Base-by-base conservation (phyloP, 2,888 invertebrate genomes). In the Sphaeridia pumilis region DNA sequence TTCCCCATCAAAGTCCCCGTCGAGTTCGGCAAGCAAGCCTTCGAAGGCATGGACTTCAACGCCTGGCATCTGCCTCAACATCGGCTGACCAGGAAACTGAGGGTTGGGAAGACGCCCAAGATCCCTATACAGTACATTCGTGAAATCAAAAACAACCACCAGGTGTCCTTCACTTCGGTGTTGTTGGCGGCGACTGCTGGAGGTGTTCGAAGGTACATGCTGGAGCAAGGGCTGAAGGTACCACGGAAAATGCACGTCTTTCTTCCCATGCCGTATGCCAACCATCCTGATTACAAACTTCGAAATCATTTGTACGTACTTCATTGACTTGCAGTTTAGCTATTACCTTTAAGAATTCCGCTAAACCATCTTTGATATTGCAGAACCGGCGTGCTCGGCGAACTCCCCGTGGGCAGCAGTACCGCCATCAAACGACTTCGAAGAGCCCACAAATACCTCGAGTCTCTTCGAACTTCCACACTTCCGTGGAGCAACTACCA, bases 301-400 rank as follows among this genome's bases (percentile, higher is more conserved):
- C 24, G 48, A 28, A 56, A 52, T 46, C 52, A 52, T 42, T 49
- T 45, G 56, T 52, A 48, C 47, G 52, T 49, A 12, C n/a, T n/a
- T n/a, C n/a, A n/a, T n/a, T n/a, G n/a, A 34, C 4, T 3, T 4
- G 21, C 14, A 42, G 4, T 42, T 42, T 42, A 12, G 10, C 10
- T 31, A 31, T 31, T 7, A 14, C 7, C 41, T 41, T 41, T 12
- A n/a, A 41, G 7, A 41, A 17, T 17, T 7, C 12, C 7, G 20
- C 7, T 17, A 41, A 41, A 41, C 7, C 7, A 12, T 7, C 41
- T 17, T n/a, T 12, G 41, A 7, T n/a, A 10, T 5, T 20, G 24
- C 14, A 47, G 47, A 35, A 35, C 48, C 2, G 49, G 49, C 21
- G 27, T 28, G 4, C 25, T 43, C 5, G 42, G 43, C 4, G 27